Conservation (phyloP, 2,888 invertebrate genomes). For the Oligia strigilis region DNA sequence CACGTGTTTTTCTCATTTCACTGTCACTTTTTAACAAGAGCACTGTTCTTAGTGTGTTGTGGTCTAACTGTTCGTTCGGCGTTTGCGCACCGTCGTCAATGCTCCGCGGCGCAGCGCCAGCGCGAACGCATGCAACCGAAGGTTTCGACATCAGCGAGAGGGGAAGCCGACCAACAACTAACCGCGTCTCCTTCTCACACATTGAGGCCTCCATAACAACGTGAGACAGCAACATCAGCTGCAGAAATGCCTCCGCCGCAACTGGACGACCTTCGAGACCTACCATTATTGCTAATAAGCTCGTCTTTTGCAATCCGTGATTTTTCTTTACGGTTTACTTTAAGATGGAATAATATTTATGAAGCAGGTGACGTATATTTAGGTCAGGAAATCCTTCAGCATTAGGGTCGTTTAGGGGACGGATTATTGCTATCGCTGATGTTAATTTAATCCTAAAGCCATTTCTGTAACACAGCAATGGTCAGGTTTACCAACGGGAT, state of each 20-base stretch:
- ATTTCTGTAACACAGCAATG: constrained; percentile 16
- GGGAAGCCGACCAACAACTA: constrained; percentile 74
- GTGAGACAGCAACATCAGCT: constrained; percentile 75
- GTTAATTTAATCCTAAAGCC: constrained; percentile 23
- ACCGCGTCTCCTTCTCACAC: constrained; percentile 79
- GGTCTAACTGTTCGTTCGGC: constrained; percentile 80
- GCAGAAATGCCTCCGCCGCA: constrained; percentile 74
- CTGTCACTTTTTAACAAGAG: constrained; percentile 83
- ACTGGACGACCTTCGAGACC: constrained; percentile 86
- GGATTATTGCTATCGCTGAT: constrained; percentile 14
- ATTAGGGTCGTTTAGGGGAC: constrained; percentile 12
- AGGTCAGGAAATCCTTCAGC: constrained; percentile 12
- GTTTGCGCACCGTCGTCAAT: constrained; percentile 68
- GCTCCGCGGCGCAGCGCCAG: constrained; percentile 72
- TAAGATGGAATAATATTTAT: constrained; percentile 64
- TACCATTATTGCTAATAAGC: constrained; percentile 87
- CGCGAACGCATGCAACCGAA: constrained; percentile 82
- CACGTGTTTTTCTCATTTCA: constrained; percentile 72
- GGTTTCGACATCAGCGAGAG: constrained; percentile 85
- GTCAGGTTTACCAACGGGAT: constrained; percentile 7
- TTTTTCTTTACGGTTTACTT: constrained; percentile 81
- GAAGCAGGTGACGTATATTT: constrained; percentile 37
- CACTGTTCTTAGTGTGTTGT: constrained; percentile 76
- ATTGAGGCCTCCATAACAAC: constrained; percentile 37
- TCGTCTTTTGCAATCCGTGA: constrained; percentile 84